Evolutionary conservation across 2,113 vertebrate species (phyloP).

Genomic region (Regulus satrapa): DNA sequence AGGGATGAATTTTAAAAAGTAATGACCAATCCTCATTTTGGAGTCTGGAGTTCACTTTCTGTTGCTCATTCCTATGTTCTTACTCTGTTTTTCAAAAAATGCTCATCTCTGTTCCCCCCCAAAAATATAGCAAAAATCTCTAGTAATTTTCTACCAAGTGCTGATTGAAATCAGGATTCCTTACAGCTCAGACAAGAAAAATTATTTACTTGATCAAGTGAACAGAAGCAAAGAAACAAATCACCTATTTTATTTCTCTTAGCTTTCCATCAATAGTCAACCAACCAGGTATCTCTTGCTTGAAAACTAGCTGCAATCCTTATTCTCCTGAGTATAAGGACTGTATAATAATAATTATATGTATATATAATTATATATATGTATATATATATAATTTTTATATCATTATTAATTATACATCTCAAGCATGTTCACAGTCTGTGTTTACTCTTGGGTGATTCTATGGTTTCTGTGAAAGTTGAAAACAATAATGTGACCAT

Average conservation of each 20-base stretch:
- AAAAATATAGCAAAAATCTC: background rate
- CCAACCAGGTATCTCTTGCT: background rate
- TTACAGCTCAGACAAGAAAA: background rate
- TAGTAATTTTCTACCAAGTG: background rate
- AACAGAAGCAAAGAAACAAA: conserved; percentile 1
- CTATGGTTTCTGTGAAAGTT: background rate
- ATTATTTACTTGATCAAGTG: background rate
- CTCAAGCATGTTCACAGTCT: background rate
- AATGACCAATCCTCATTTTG: background rate
- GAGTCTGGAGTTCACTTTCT: background rate
- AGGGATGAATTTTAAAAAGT: background rate
- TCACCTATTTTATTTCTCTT: background rate
- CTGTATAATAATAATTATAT: too few relatives aligned
- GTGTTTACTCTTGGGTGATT: background rate
- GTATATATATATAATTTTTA: too few relatives aligned
- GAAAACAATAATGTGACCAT: background rate
- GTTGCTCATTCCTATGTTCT: background rate
- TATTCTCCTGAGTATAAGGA: background rate
- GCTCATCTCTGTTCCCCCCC: background rate
- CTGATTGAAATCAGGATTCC: background rate
- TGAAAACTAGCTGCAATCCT: background rate
- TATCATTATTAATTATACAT: background rate
- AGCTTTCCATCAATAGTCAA: background rate
- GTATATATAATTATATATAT: too few relatives aligned
- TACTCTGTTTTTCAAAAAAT: background rate